A percentile compares a stretch with the other conserved stretches of the same genome.
phyloP scores from a whole-genome alignment of 2,113 vertebrate genomes.

The Hyperopisus bebe region DNA sequence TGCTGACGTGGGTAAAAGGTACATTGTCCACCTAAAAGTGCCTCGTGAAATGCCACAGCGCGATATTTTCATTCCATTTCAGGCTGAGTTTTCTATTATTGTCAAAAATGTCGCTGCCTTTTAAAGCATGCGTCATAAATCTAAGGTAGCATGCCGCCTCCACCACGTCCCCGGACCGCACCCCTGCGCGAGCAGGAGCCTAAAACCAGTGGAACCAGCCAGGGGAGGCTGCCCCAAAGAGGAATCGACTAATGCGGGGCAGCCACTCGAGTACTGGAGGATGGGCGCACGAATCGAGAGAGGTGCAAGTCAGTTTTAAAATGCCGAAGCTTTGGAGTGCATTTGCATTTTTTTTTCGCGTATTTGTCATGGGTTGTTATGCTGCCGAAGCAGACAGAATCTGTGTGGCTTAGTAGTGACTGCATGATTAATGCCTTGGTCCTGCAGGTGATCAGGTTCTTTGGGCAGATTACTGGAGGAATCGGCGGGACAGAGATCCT shows the following conservation, averaged over 20 bases:
- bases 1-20: not conserved
- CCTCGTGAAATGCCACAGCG: not conserved
- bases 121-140: not conserved
- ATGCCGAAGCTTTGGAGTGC: not conserved
- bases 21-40: not conserved
- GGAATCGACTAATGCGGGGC: not conserved
- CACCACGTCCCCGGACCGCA: not conserved
- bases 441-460: not conserved
- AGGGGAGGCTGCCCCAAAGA: not conserved
- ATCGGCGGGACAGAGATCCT: not conserved
- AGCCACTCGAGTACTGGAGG: not conserved
- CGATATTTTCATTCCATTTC: not conserved
- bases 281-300: not conserved
- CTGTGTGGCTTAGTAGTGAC: not conserved
- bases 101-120: not conserved
- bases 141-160: not conserved
- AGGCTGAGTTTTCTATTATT: not conserved
- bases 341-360: not conserved
- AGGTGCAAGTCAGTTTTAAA: not conserved
- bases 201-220: slow-evolving; percentile 6
- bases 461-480: not conserved
- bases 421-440: not conserved
- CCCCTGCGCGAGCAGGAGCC: not conserved
- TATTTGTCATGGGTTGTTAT: not conserved
- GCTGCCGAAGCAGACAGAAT: not conserved